Conservation (phyloP, 2,113 vertebrate species). For the Barbus barbus region DNA sequence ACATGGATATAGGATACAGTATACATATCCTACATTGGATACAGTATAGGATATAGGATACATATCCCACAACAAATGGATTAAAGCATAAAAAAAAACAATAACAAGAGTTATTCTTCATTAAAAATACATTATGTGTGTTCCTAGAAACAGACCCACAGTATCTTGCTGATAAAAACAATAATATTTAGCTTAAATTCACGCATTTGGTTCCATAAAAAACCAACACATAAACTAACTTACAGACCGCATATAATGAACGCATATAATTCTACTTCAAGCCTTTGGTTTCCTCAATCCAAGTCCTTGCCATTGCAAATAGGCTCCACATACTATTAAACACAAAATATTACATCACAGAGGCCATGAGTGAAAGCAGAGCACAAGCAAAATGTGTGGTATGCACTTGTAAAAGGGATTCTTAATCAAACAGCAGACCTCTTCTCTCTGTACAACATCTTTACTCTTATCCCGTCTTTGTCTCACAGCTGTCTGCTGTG, state of each 20-base stretch:
- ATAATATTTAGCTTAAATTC: neutral
- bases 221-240: neutral
- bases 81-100: neutral
- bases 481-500: neutral
- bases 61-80: neutral
- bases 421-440: slow-evolving; percentile 32
- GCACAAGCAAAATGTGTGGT: neutral
- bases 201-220: neutral
- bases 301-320: neutral
- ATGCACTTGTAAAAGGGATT: slow-evolving; percentile 18
- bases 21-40: no score
- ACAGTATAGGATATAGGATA: no score
- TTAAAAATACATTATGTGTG: neutral
- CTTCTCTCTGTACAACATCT: neutral
- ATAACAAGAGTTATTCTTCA: neutral
- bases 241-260: neutral
- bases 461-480: neutral
- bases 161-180: neutral
- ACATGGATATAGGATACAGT: neutral
- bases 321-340: neutral
- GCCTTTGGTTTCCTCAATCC: neutral
- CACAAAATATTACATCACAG: neutral
- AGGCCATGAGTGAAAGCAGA: slow-evolving; percentile 34
- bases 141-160: neutral
- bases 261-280: neutral